Evolutionary conservation across 2,797 vertebrate genomes (phyloP), one percentile per base, ranked within the genome.

Genomic region (Sebastes cheni): DNA sequence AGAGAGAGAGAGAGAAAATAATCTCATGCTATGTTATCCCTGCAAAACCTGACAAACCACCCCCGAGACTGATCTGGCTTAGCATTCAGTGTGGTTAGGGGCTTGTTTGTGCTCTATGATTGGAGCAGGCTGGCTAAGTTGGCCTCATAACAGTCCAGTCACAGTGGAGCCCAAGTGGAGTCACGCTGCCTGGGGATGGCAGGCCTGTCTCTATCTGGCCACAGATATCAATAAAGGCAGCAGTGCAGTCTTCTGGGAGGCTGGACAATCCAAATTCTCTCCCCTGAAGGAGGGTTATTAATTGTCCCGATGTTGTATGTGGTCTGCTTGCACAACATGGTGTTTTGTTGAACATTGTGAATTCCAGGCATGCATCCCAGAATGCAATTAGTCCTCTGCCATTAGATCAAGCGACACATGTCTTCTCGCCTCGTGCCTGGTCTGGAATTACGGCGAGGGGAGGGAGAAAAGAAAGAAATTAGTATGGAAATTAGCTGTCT

Each of bases 401-500:
- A 94, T 94, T 95, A 95, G 94, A 95, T 94, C 90, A 94, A 94
- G 93, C 89, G 90, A 93, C 93, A 93, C 92, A 90, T 91, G 93
- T 94, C 92, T 93, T 89, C 90, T 86, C 70, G 70, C 90, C 92
- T 92, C 22, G 64, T 83, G 86, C 86, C 88, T 84, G 90, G 89
- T 86, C 91, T 88, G 91, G 90, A 95, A 93, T 93, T 90, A 93
- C 80, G 82, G 86, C 58, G 72, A 77, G 79, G 78, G 80, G 81
- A 78, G 80, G 84, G 79, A 83, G 82, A 92, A 93, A 94, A 93
- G 90, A 94, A 95, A 94, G 90, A 95, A 94, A 95, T 96, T 93
- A 95, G 95, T 95, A 96, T 96, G 95, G 94, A 96, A 96, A 96
- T 96, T 92, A 95, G 94, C 90, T 93, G 85, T 91, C 89, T 95